Conservation (phyloP, 2,113 vertebrate genomes). For the Crotalus viridis region DNA sequence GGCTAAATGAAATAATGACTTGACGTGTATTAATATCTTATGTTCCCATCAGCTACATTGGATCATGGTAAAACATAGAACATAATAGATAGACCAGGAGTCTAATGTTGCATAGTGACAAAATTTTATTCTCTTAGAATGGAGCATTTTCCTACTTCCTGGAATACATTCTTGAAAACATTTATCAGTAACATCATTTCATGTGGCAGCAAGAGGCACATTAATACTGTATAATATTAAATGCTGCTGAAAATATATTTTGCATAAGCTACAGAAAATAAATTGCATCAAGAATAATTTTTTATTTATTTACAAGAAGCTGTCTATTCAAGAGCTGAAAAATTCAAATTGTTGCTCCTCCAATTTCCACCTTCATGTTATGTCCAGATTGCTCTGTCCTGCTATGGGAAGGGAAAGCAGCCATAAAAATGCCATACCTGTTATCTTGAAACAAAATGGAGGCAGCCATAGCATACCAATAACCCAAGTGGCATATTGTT, state of each 20-base stretch:
- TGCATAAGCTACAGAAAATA: conserved; percentile 46
- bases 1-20: background rate
- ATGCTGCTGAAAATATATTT: conserved; percentile 44
- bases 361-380: background rate
- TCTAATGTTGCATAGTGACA: background rate
- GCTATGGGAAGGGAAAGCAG: background rate
- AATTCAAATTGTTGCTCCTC: conserved; percentile 27
- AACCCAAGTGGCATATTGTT: conserved; percentile 1
- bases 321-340: conserved; percentile 14
- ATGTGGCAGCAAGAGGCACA: conserved; percentile 46
- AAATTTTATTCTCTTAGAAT: background rate
- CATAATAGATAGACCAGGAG: background rate
- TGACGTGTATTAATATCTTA: background rate
- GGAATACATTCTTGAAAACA: conserved; percentile 38
- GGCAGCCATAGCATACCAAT: conserved; percentile 14
- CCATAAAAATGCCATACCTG: background rate
- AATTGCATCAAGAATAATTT: conserved; percentile 36
- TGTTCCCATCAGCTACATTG: background rate
- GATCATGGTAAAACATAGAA: background rate
- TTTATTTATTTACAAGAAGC: conserved; percentile 9
- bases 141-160: conserved; percentile 6
- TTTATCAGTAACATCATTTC: conserved; percentile 60
- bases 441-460: background rate
- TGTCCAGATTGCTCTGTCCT: background rate
- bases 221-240: conserved; percentile 51